A percentile compares a stretch with the other conserved stretches of the same genome.
phyloP scores from a whole-genome alignment of 2,113 vertebrate genomes.

The Microcebus lehilahytsara region DNA sequence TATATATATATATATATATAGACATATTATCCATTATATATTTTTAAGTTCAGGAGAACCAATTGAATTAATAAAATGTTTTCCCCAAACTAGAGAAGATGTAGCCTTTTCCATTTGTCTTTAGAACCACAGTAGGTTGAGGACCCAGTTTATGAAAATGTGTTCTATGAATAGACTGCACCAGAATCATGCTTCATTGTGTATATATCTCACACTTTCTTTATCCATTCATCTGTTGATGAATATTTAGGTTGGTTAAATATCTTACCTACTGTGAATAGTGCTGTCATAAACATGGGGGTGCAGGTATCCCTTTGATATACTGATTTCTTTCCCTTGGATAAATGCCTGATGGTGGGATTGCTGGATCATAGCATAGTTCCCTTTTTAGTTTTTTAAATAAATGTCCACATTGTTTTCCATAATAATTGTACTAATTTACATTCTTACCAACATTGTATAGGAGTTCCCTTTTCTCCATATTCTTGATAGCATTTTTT shows the following conservation, averaged over 20 bases:
- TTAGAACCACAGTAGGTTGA: background rate
- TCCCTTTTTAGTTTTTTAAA: background rate
- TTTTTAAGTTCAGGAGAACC: background rate
- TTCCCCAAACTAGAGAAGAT: background rate
- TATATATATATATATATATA: too few relatives aligned
- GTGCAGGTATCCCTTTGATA: background rate
- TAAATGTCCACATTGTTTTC: background rate
- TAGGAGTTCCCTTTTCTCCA: background rate
- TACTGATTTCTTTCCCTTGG: background rate
- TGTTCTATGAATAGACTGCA: accelerated
- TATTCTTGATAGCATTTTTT: background rate
- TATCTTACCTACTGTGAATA: background rate
- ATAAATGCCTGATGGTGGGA: background rate
- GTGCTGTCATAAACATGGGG: background rate
- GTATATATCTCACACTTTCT: background rate
- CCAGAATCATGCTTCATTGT: background rate
- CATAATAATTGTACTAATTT: background rate
- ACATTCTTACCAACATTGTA: background rate
- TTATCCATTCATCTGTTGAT: background rate
- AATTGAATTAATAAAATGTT: background rate
- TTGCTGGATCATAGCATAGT: background rate
- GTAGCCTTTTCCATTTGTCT: background rate
- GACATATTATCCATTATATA: background rate
- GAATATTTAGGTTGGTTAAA: background rate
- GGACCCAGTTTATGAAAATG: background rate